phyloP scores from a whole-genome alignment of 2,113 vertebrate genomes.

The Laticauda laticaudata region DNA sequence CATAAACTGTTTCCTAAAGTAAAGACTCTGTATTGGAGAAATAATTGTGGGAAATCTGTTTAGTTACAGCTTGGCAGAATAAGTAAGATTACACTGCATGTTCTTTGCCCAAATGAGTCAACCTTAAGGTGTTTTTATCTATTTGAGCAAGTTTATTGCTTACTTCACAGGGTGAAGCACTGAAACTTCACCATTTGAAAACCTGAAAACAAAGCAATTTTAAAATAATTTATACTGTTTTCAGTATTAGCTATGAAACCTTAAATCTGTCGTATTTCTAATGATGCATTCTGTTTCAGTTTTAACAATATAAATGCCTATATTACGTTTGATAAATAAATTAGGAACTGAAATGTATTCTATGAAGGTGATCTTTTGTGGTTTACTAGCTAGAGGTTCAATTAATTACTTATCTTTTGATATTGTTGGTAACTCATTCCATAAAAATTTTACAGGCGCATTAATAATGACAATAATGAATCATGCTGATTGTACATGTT shows the following conservation, averaged over 20 bases:
- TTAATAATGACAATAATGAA: constrained; percentile 23
- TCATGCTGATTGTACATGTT: neutral
- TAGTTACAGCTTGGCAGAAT: neutral
- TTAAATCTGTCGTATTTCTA: neutral
- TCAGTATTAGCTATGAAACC: neutral
- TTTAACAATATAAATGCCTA: neutral
- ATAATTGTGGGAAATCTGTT: neutral
- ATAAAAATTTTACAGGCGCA: neutral
- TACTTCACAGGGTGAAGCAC: neutral
- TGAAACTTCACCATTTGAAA: neutral
- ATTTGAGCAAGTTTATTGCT: neutral
- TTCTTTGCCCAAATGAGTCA: neutral
- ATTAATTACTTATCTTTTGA: neutral
- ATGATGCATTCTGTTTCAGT: neutral
- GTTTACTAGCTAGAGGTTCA: neutral
- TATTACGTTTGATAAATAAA: neutral
- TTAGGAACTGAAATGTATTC: neutral
- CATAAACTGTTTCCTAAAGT: neutral
- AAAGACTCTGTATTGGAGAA: neutral
- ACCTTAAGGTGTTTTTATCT: neutral
- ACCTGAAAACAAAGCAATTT: neutral
- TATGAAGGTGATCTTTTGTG: neutral
- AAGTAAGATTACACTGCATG: neutral
- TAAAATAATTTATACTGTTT: neutral
- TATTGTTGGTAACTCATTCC: neutral